A percentile compares a stretch with the other conserved stretches of the same genome.
phyloP scores from a whole-genome alignment of 2,113 vertebrate species.

The Paracanthobrama guichenoti region DNA sequence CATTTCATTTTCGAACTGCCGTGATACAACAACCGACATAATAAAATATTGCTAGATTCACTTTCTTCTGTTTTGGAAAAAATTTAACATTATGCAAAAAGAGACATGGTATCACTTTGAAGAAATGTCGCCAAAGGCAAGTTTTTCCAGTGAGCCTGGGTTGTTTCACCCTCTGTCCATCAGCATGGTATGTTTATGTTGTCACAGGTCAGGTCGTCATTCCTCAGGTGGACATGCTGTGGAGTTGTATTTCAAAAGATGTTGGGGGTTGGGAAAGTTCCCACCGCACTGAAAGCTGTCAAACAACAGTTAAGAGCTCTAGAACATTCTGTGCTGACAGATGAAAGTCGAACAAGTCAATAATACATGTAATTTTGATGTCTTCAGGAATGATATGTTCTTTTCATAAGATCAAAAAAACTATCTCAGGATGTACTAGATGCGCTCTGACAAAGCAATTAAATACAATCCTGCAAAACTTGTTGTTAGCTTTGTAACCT shows the following conservation, averaged over 20 bases:
- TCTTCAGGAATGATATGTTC: constrained; percentile 5
- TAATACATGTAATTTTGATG: constrained; percentile 13
- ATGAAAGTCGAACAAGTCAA: constrained; percentile 9
- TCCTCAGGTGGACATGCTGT: constrained; percentile 13
- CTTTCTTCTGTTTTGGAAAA: not conserved
- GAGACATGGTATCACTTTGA: not conserved
- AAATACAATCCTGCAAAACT: not conserved
- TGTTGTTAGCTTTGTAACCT: constrained; percentile 2
- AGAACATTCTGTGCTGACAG: constrained; percentile 30
- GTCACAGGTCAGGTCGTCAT: constrained; percentile 21
- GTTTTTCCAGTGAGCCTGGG: not conserved
- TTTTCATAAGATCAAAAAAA: not conserved
- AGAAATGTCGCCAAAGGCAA: not conserved
- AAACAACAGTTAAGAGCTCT: constrained; percentile 17
- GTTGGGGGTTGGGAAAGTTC: constrained; percentile 11
- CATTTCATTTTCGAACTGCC: not conserved
- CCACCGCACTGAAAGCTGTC: not conserved
- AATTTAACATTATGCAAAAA: not conserved
- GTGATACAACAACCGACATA: not conserved
- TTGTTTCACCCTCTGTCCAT: not conserved
- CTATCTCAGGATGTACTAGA: not conserved
- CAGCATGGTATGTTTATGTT: constrained; percentile 2
- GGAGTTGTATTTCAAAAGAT: constrained; percentile 37
- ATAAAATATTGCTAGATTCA: not conserved
- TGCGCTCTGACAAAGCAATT: not conserved